These are phyloP conservation scores for Ciconia nigra DNA, from an alignment of 2,797 vertebrate species.

Conservation along the genomic window DNA sequence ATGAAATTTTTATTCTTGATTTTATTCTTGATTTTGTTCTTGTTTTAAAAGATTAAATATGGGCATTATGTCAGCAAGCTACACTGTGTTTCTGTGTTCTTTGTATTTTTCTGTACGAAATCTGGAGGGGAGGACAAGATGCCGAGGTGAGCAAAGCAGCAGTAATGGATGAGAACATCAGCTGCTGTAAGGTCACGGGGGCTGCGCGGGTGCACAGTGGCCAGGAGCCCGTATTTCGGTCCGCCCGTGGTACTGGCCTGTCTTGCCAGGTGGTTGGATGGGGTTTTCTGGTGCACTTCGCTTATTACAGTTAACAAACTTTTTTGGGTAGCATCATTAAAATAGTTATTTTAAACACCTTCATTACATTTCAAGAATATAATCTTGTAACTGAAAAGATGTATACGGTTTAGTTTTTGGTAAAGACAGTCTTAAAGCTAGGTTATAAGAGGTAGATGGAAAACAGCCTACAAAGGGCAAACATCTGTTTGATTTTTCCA, in stretches of 20 bases:
- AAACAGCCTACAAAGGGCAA: background rate
- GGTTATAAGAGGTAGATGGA: background rate
- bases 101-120: background rate
- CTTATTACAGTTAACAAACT: background rate
- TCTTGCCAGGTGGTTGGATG: background rate
- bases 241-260: background rate
- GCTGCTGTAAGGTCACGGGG: background rate
- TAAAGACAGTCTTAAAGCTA: constrained; percentile 13
- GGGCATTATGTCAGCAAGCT: constrained; percentile 79
- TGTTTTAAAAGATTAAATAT: constrained; percentile 73
- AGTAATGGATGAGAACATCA: background rate
- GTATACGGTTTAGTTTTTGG: background rate
- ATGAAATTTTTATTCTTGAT: constrained; percentile 73
- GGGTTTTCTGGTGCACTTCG: background rate
- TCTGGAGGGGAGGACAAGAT: background rate
- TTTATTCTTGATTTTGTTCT: constrained; percentile 73
- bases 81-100: constrained; percentile 27
- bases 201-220: background rate
- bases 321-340: background rate
- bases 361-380: background rate
- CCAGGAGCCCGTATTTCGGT: background rate
- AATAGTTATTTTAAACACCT: background rate
- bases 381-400: constrained; percentile 30
- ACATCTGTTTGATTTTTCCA: constrained; percentile 14
- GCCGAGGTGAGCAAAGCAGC: background rate